Conservation (phyloP, 2,888 invertebrate species). For the Cheilosia impressa region DNA sequence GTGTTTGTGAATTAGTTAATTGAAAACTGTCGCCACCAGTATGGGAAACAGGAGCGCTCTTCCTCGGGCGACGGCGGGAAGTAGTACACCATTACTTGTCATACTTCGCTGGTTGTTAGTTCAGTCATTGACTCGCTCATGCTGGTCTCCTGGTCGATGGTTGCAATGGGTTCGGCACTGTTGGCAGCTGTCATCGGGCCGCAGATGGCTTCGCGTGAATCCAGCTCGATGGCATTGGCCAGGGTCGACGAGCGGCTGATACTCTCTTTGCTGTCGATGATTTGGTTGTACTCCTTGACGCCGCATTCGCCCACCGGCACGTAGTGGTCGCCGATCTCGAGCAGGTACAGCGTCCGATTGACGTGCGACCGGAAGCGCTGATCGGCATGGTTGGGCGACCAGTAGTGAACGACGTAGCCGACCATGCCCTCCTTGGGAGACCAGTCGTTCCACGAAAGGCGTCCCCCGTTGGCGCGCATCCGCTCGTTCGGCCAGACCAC, state of each 20-base stretch:
- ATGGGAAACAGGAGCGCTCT: slow-evolving; percentile 31
- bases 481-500: slow-evolving; percentile 98
- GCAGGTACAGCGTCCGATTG: slow-evolving; percentile 94
- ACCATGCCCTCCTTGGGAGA: slow-evolving; percentile 96
- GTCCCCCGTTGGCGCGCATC: slow-evolving; percentile 93
- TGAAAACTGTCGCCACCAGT: slow-evolving; percentile 49
- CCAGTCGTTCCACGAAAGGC: slow-evolving; percentile 96
- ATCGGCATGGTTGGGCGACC: slow-evolving; percentile 96
- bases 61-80: slow-evolving; percentile 33
- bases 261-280: slow-evolving; percentile 78
- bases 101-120: slow-evolving; percentile 65
- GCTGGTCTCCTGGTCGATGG: slow-evolving; percentile 68
- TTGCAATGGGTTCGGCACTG: slow-evolving; percentile 58
- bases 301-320: slow-evolving; percentile 97
- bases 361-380: slow-evolving; percentile 94
- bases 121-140: slow-evolving; percentile 75
- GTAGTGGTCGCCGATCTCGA: slow-evolving; percentile 96
- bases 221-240: slow-evolving; percentile 59
- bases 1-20: slow-evolving; percentile 17
- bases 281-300: slow-evolving; percentile 86
- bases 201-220: slow-evolving; percentile 25
- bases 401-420: slow-evolving; percentile 96
- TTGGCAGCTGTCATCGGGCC: slow-evolving; percentile 39
- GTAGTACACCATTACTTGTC: slow-evolving; percentile 48
- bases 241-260: slow-evolving; percentile 69